Evolutionary conservation across 2,888 invertebrate species (phyloP).

Genomic region (Dastarcus helophoroides): DNA sequence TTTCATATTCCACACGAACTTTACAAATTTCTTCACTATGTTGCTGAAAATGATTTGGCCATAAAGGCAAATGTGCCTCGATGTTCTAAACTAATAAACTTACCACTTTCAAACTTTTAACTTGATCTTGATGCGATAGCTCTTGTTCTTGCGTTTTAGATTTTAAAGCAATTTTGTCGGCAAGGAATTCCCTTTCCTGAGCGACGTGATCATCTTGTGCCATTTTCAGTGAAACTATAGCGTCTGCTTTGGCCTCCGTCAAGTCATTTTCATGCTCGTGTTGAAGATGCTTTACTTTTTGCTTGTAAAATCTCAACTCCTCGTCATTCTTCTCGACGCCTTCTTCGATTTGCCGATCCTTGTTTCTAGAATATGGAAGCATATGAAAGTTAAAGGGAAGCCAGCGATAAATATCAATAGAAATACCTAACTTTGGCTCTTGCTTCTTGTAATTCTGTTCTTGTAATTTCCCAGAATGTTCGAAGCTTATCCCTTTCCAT

Average conservation of each 20-base stretch:
- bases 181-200: slow-evolving; percentile 65
- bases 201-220: slow-evolving; percentile 72
- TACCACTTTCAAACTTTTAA: slow-evolving; percentile 58
- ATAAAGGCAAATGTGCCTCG: too few species aligned
- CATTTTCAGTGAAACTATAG: slow-evolving; percentile 66
- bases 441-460: slow-evolving; percentile 77
- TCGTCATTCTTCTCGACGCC: slow-evolving; percentile 76
- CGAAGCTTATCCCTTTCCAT: slow-evolving; percentile 87
- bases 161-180: slow-evolving; percentile 59
- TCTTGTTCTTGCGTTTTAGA: slow-evolving; percentile 57
- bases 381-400: too few species aligned
- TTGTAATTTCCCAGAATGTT: slow-evolving; percentile 92
- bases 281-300: slow-evolving; percentile 85
- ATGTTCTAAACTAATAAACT: too few species aligned
- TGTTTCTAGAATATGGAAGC: slow-evolving; percentile 43
- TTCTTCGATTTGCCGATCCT: slow-evolving; percentile 81
- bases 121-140: slow-evolving; percentile 57
- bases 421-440: slow-evolving; percentile 57
- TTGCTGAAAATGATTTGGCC: slow-evolving; percentile 25
- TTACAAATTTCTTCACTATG: slow-evolving; percentile 42
- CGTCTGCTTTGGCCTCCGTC: slow-evolving; percentile 75
- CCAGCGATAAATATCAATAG: too few species aligned
- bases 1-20: slow-evolving; percentile 51
- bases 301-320: slow-evolving; percentile 78
- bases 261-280: slow-evolving; percentile 83